phyloP scores from a whole-genome alignment of 2,113 vertebrate species.

The Leptobrachium leishanense region DNA sequence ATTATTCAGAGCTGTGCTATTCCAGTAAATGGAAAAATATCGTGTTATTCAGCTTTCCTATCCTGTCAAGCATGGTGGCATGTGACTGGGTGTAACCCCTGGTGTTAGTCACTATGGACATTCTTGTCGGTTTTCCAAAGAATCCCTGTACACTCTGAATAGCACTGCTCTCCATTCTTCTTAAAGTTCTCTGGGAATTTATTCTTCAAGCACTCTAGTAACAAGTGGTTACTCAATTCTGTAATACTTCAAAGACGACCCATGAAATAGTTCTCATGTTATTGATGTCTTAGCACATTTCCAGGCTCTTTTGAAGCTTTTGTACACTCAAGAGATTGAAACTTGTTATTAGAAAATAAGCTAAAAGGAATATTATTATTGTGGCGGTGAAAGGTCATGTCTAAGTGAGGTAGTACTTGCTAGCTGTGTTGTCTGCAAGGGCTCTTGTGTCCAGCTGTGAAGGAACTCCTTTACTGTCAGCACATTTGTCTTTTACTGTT shows the following conservation, averaged over 20 bases:
- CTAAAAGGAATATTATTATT: conserved; percentile 21
- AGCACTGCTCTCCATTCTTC: conserved; percentile 1
- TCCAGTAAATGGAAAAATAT: conserved; percentile 12
- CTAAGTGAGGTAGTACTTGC: neutral
- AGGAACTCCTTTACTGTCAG: conserved; percentile 36
- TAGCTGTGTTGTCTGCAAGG: neutral
- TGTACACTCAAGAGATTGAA: conserved; percentile 13
- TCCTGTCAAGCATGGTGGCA: conserved; percentile 14
- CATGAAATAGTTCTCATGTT: conserved; percentile 5
- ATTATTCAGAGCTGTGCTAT: neutral
- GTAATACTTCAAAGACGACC: conserved; percentile 14
- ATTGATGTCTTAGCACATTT: conserved; percentile 19
- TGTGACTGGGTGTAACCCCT: conserved; percentile 33
- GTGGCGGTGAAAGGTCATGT: conserved; percentile 16
- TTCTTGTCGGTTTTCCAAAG: conserved; percentile 25
- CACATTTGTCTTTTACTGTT: conserved; percentile 46
- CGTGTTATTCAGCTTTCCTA: conserved; percentile 15
- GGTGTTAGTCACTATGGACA: conserved; percentile 20
- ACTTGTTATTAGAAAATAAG: conserved; percentile 35
- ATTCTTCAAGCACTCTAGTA: conserved; percentile 16
- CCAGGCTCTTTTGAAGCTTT: conserved; percentile 29
- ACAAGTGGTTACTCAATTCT: conserved; percentile 21
- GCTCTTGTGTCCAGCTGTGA: conserved; percentile 36
- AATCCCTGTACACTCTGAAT: conserved; percentile 12
- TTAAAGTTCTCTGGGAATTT: conserved; percentile 27